These are phyloP conservation scores for Pararge aegeria DNA, from an alignment of 1,140 invertebrate species.

Conservation along the genomic window DNA sequence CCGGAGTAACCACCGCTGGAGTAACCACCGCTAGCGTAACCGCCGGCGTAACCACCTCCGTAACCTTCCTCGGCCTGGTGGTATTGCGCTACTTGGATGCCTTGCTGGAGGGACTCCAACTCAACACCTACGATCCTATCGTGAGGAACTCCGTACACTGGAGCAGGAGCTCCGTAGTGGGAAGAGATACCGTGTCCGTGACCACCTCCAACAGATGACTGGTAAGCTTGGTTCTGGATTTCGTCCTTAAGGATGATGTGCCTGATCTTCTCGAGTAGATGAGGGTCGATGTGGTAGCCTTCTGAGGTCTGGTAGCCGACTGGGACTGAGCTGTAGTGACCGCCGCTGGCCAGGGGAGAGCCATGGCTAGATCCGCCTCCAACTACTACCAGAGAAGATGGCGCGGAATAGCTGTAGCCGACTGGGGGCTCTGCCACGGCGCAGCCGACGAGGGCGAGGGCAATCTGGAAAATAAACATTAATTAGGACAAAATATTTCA, in stretches of 20 bases:
- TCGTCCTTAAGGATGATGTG: slow-evolving; percentile 91
- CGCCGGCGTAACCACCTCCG: slow-evolving; percentile 54
- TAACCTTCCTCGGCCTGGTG: slow-evolving; percentile 78
- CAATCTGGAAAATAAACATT: slow-evolving; percentile 52
- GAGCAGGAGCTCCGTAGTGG: slow-evolving; percentile 80
- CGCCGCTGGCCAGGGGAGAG: slow-evolving; percentile 80
- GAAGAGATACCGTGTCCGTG: slow-evolving; percentile 80
- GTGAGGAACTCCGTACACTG: slow-evolving; percentile 80
- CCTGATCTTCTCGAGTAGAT: slow-evolving; percentile 89
- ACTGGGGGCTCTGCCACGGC: slow-evolving; percentile 74
- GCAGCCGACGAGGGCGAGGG: slow-evolving; percentile 72
- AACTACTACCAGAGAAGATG: slow-evolving; percentile 39
- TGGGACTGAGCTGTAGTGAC: slow-evolving; percentile 86
- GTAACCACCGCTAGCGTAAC: slow-evolving; percentile 39
- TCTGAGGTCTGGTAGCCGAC: slow-evolving; percentile 87
- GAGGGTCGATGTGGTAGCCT: slow-evolving; percentile 88
- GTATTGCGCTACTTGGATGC: slow-evolving; percentile 84
- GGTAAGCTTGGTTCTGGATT: slow-evolving; percentile 80
- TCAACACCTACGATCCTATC: slow-evolving; percentile 83
- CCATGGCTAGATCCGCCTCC: slow-evolving; percentile 66
- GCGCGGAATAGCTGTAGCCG: slow-evolving; percentile 74
- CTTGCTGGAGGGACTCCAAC: slow-evolving; percentile 83
- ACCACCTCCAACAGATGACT: slow-evolving; percentile 62
- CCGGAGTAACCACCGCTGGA: slow-evolving; percentile 54
- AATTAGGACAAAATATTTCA: background rate